Evolutionary conservation across 2,113 vertebrate genomes (phyloP).

Genomic region (Pipra filicauda): DNA sequence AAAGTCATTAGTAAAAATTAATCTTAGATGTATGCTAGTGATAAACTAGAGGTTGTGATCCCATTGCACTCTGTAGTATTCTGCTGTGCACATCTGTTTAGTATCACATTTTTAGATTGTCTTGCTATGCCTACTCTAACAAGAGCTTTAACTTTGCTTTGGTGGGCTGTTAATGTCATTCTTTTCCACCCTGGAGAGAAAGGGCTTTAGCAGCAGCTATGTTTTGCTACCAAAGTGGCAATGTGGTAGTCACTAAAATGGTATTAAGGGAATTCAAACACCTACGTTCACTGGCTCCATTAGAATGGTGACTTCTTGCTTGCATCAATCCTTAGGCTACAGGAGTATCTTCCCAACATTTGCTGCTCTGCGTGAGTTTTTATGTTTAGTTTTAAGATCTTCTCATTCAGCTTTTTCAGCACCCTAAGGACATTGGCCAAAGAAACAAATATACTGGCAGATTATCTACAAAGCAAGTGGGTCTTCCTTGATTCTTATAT

Average conservation of each 20-base stretch:
- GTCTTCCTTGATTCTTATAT: not conserved
- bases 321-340: not conserved
- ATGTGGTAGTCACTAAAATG: not conserved
- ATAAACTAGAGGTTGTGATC: not conserved
- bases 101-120: not conserved
- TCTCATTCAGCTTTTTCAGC: not conserved
- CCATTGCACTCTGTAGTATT: not conserved
- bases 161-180: not conserved
- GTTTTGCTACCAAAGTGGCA: not conserved
- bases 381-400: not conserved
- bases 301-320: not conserved
- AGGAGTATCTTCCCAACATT: not conserved
- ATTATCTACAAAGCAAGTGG: not conserved
- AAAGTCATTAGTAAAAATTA: not conserved
- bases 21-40: not conserved
- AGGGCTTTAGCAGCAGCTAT: not conserved
- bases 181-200: not conserved
- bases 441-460: not conserved
- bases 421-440: not conserved
- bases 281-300: not conserved
- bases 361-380: not conserved
- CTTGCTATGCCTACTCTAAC: not conserved
- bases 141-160: not conserved
- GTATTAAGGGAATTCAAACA: not conserved
- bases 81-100: not conserved